Base-by-base conservation (phyloP, 2,113 vertebrate genomes). In the Daphoenositta chrysoptera region DNA sequence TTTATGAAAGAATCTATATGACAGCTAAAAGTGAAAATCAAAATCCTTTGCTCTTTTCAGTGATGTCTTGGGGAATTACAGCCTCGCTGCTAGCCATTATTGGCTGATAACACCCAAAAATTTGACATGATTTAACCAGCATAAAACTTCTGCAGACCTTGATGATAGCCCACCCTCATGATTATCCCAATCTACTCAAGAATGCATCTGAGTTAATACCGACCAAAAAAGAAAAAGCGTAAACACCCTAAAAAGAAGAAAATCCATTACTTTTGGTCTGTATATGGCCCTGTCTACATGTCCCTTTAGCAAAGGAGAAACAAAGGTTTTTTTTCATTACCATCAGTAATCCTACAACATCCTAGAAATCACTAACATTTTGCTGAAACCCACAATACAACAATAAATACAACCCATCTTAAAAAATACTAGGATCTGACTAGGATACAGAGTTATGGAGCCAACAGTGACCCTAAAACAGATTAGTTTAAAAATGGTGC, bases 201-300 rank as follows among this genome's bases (percentile, higher is more conserved):
- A 82, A n/a, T 33, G 9, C 10, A 66, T 30, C 42, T 45, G 13
- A 75, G 11, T 56, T 48, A 87, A 57, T 45, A 70, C 4, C 47
- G 56, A 76, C 30, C 27, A 35, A 47, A 56, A 69, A 45, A 45
- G 31, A 44, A 47, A 69, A 57, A 2, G 3, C 0, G 0, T 47
- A 35, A 92, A 71, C 37, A 76, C 47, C 6, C 13, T 27, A 61
- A 35, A 31, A 72, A 77, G 26, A 79, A 87, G 8, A 68, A 72
- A 58, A 72, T 27, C 14, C 15, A 35, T 37, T 37, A 57, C 19
- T 83, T 72, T 53, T 42, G 11, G 19, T 69, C 45, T 77, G 35
- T 28, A 24, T 31, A 47, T 1, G 3, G 33, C 39, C 28, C 13
- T 56, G 5, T 37, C 13, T 60, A 5, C 42, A 23, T 7, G 1